Base-by-base conservation (phyloP, 2,888 invertebrate species). In the Odontomyia ornata region DNA sequence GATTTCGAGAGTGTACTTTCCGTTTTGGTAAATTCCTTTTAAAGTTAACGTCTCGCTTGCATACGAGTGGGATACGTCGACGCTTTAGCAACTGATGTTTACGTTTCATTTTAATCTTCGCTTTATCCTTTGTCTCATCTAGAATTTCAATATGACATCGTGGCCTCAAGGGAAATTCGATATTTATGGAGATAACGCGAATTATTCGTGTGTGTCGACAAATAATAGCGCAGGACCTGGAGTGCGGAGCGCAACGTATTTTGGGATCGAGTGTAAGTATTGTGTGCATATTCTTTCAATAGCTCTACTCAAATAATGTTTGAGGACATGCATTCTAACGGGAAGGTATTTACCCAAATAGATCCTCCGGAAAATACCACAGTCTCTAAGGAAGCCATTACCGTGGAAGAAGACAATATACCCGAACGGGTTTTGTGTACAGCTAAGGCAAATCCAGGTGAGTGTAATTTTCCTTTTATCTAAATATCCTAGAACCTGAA, bases 1-100 rank as follows among this genome's bases (percentile, higher is more conserved):
- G 95, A 96, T 84, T 96, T 96, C 83, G 94, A 96, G 85, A 95
- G 96, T 47, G 91, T 95, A 46, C 91, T 93, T 82, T 95, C 95
- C n/a, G 94, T 93, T 78, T 88, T 97, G 89, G 93, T 91, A 85
- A 89, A 77, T 75, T 77, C 62, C 9, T 56, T 56, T 27, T 46
- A 46, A 72, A 60, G 15, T 57, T 28, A 65, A 36, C 43, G 25
- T 23, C 43, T n/a, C n/a, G n/a, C n/a, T n/a, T n/a, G n/a, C n/a
- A n/a, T n/a, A n/a, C n/a, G n/a, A n/a, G 36, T 64, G 1, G 1
- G 13, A 7, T 30, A 28, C 23, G 11, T 18, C 28, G 36, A 36
- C 9, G 36, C 9, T 11, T 9, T 56, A 9, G 52, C 52, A 52
- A 52, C 36, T n/a, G 9, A 36, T 36, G 30, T 52, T 71, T 46